phyloP scores from a whole-genome alignment of 2,113 vertebrate genomes.

The Oreotragus oreotragus region DNA sequence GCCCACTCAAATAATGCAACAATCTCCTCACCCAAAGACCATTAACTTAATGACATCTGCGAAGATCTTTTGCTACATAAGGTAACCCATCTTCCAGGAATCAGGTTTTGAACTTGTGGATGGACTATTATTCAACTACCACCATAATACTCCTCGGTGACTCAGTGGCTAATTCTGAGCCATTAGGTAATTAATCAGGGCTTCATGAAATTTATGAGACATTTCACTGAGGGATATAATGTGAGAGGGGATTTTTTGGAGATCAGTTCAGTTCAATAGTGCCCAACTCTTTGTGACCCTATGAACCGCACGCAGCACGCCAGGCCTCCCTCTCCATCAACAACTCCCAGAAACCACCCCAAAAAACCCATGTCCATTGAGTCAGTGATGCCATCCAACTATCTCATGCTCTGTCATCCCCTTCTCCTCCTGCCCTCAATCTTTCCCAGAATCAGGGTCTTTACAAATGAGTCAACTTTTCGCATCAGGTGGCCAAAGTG shows the following conservation, averaged over 20 bases:
- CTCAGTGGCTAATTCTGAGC: neutral
- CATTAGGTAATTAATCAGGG: neutral
- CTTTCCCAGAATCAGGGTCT: neutral
- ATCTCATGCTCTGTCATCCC: neutral
- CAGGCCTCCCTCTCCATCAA: neutral
- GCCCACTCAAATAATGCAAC: neutral
- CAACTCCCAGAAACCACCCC: neutral
- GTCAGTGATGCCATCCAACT: neutral
- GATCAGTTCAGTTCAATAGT: neutral
- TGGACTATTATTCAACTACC: neutral
- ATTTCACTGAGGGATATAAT: neutral
- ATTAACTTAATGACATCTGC: neutral
- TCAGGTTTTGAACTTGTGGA: neutral
- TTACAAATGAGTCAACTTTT: neutral
- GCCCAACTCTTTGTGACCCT: neutral
- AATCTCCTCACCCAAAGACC: neutral
- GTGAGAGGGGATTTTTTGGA: neutral
- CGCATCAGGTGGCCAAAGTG: neutral
- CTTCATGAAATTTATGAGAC: neutral
- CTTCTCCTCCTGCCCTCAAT: neutral
- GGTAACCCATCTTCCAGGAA: neutral
- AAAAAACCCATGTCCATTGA: neutral
- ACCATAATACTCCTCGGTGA: neutral
- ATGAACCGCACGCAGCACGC: rapidly evolving
- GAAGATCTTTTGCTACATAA: neutral